A percentile compares a stretch with the other conserved stretches of the same genome.
These are phyloP conservation scores for Prosopocoilus inquinatus DNA, from an alignment of 2,888 invertebrate genomes.

Conservation along the genomic window DNA sequence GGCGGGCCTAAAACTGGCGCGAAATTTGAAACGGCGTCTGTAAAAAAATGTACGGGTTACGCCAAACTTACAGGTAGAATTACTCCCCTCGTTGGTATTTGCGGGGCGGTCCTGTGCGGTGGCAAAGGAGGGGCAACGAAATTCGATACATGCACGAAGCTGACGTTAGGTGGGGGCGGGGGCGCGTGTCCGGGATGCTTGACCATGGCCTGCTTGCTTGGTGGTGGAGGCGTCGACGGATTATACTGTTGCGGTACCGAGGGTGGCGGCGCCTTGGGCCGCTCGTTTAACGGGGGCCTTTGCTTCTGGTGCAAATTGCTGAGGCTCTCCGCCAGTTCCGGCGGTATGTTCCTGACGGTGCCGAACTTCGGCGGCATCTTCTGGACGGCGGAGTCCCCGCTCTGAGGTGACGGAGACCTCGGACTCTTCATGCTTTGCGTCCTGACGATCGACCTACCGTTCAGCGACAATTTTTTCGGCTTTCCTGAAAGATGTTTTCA, in stretches of 20 bases:
- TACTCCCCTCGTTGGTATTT: conserved; percentile 38
- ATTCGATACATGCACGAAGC: conserved; percentile 22
- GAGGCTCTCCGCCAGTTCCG: conserved; percentile 51
- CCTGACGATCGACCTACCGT: conserved; percentile 63
- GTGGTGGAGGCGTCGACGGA: conserved; percentile 48
- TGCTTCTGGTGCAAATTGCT: conserved; percentile 36
- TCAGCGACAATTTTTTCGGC: conserved; percentile 63
- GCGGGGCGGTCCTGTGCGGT: conserved; percentile 39
- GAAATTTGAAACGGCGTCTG: too few species aligned
- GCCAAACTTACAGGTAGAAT: conserved; percentile 38
- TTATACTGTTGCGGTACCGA: conserved; percentile 48
- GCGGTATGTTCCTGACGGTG: conserved; percentile 52
- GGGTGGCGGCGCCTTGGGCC: conserved; percentile 48
- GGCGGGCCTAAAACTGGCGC: too few species aligned
- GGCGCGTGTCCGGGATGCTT: conserved; percentile 40
- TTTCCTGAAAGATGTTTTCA: conserved; percentile 49
- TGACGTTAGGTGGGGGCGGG: conserved; percentile 32
- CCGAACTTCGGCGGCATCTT: conserved; percentile 42
- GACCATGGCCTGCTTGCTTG: conserved; percentile 35
- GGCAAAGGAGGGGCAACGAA: conserved; percentile 33
- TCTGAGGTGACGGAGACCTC: conserved; percentile 62
- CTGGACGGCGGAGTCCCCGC: conserved; percentile 40
- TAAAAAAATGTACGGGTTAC: neutral
- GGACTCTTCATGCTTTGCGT: conserved; percentile 85
- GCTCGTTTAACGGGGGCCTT: conserved; percentile 37